Evolutionary conservation across 2,113 vertebrate species (phyloP).

Genomic region (Chaenogobius annularis): DNA sequence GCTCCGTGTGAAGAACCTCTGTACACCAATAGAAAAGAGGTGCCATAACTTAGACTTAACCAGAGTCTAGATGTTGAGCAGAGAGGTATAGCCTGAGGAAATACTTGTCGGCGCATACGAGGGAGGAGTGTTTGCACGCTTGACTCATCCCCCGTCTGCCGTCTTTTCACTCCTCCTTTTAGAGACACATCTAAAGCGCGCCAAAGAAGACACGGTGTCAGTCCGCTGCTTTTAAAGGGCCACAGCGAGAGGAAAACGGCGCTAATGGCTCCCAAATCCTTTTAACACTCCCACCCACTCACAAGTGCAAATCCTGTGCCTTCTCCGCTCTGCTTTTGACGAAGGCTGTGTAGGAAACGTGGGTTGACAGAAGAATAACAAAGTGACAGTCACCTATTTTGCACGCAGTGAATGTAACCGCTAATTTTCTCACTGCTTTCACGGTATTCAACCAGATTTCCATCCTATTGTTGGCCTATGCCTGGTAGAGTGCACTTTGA

Average conservation of each 20-base stretch:
- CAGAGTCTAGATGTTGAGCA: slow-evolving; percentile 6
- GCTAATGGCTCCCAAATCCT: slow-evolving; percentile 59
- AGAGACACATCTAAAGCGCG: slow-evolving; percentile 26
- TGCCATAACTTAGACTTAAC: neutral
- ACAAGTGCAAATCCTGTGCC: slow-evolving; percentile 30
- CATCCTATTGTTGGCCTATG: neutral
- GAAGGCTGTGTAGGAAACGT: slow-evolving; percentile 16
- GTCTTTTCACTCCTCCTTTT: slow-evolving; percentile 44
- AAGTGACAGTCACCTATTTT: neutral
- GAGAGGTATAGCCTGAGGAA: slow-evolving; percentile 11
- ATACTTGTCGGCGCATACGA: slow-evolving; percentile 26
- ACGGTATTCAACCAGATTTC: no score
- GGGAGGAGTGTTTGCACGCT: slow-evolving; percentile 40
- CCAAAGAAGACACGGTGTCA: slow-evolving; percentile 41
- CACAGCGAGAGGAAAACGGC: slow-evolving; percentile 43
- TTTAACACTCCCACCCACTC: slow-evolving; percentile 53
- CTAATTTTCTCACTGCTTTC: neutral
- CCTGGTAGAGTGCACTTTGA: neutral
- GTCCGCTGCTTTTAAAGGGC: slow-evolving; percentile 50
- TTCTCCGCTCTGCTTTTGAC: slow-evolving; percentile 26
- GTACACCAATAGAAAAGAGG: no score
- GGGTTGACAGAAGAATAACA: slow-evolving; percentile 4
- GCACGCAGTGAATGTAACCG: neutral
- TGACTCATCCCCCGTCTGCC: slow-evolving; percentile 59
- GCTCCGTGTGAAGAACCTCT: no score